phyloP scores from a whole-genome alignment of 1,140 invertebrate genomes.

The Trialeurodes vaporariorum region DNA sequence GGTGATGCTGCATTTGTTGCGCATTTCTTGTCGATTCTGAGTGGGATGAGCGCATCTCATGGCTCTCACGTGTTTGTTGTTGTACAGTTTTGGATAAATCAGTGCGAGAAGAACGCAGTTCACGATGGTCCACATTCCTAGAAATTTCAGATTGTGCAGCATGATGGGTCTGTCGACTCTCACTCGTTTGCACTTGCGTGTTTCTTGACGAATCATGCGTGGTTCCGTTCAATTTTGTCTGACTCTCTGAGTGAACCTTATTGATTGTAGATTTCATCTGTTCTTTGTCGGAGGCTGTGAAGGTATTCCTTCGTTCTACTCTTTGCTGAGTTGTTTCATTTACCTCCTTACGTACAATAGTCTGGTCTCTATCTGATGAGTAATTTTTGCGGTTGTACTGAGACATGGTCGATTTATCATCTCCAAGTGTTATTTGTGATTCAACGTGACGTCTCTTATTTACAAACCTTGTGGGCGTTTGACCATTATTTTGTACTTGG shows the following conservation, averaged over 20 bases:
- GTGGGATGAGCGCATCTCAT: not conserved
- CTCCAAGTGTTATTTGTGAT: slow-evolving; percentile 48
- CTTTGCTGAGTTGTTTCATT: not conserved
- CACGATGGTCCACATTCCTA: not conserved
- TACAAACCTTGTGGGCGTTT: slow-evolving; percentile 23
- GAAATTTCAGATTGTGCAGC: slow-evolving; percentile 25
- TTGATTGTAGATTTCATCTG: slow-evolving; percentile 28
- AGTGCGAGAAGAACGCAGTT: not conserved
- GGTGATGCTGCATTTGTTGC: not conserved
- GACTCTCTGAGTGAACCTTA: slow-evolving; percentile 40
- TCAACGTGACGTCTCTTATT: slow-evolving; percentile 45
- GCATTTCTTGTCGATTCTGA: not conserved
- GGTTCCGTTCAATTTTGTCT: not conserved
- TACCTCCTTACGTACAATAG: not conserved
- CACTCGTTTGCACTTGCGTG: slow-evolving; percentile 16
- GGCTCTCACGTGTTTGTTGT: not conserved
- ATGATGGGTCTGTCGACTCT: slow-evolving; percentile 17
- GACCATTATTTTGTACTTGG: slow-evolving; percentile 34
- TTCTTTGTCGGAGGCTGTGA: not conserved
- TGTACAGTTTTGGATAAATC: too few species aligned
- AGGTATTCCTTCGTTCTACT: not conserved
- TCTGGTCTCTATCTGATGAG: not conserved
- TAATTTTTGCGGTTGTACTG: slow-evolving; percentile 36
- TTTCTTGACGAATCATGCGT: not conserved
- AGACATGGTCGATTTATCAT: slow-evolving; percentile 48